phyloP scores from a whole-genome alignment of 1,140 invertebrate genomes.

The Acromyrmex echinatior region DNA sequence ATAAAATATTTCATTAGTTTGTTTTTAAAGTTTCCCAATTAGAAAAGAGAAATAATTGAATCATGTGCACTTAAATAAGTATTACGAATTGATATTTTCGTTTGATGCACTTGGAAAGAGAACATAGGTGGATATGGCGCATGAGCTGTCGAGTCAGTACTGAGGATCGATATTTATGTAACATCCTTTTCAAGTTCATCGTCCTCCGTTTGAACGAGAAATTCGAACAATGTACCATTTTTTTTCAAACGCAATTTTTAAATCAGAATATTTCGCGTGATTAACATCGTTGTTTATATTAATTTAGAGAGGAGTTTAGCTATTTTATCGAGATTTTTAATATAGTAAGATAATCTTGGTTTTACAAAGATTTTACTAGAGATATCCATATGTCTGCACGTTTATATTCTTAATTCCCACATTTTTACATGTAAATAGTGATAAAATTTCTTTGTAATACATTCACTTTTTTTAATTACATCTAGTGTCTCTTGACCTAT shows the following conservation, averaged over 20 bases:
- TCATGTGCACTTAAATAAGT: background rate
- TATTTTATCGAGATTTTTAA: background rate
- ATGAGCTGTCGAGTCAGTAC: slow-evolving; percentile 61
- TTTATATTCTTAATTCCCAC: background rate
- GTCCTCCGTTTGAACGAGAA: slow-evolving; percentile 61
- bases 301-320: background rate
- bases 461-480: background rate
- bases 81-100: background rate
- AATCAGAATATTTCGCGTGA: background rate
- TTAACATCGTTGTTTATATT: background rate
- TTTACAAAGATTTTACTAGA: background rate
- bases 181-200: slow-evolving; percentile 71
- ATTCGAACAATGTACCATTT: slow-evolving; percentile 50
- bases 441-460: background rate
- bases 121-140: slow-evolving; percentile 46
- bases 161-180: slow-evolving; percentile 71
- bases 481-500: background rate
- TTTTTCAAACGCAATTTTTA: background rate
- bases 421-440: background rate
- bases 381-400: background rate
- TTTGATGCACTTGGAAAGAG: slow-evolving; percentile 13
- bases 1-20: slow-evolving; percentile 13
- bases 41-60: background rate
- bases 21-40: background rate
- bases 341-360: background rate